phyloP scores from a whole-genome alignment of 2,888 invertebrate species.

The Dinocampus coccinellae region DNA sequence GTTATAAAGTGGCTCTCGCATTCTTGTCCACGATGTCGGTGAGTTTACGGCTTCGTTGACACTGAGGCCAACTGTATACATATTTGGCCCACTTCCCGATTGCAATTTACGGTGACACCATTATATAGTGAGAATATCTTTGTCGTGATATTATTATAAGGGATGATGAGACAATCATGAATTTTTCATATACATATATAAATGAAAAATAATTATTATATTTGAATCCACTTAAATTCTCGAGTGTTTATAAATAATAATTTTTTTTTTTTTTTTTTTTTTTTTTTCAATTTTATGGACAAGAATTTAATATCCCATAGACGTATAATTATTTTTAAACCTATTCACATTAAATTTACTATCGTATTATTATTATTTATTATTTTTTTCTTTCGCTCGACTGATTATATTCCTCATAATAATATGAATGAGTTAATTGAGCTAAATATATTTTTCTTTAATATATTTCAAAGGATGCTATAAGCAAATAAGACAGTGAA shows the following conservation, averaged over 20 bases:
- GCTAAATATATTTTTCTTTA: neutral
- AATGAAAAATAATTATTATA: no score
- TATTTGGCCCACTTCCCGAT: constrained; percentile 45
- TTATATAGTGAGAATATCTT: constrained; percentile 7
- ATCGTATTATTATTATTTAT: no score
- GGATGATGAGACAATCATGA: neutral
- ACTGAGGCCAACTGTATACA: constrained; percentile 36
- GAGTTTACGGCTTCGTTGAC: constrained; percentile 48
- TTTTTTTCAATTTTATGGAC: no score
- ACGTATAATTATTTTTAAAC: no score
- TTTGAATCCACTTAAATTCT: no score
- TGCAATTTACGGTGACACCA: neutral
- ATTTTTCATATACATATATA: neutral
- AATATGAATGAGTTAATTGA: neutral
- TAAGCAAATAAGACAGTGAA: neutral
- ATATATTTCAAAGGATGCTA: neutral
- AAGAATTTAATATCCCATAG: no score
- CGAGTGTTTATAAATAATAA: no score
- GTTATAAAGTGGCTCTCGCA: neutral
- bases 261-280: no score
- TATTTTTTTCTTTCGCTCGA: no score
- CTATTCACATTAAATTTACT: no score
- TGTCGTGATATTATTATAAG: neutral
- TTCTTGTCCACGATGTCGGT: constrained; percentile 21
- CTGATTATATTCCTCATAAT: neutral